These are phyloP conservation scores for Eupithecia subumbrata DNA, from an alignment of 2,888 invertebrate species.

Conservation along the genomic window DNA sequence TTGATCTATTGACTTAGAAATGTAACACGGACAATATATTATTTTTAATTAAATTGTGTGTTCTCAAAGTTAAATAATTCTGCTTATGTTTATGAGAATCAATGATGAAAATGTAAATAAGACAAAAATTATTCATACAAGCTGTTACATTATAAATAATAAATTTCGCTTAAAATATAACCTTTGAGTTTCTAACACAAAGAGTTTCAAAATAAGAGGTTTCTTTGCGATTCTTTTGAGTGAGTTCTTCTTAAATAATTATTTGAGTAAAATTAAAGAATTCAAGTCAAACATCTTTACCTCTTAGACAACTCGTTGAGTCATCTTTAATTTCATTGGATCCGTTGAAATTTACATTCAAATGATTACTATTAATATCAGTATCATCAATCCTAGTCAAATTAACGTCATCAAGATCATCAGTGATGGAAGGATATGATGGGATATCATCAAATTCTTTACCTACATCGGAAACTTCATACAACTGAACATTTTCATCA, in stretches of 20 bases:
- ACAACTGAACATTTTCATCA: not conserved
- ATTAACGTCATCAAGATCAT: constrained; percentile 1
- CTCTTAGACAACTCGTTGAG: not conserved
- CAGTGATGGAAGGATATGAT: not conserved
- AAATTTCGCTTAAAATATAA: not conserved
- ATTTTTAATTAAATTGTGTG: not conserved
- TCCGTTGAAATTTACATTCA: not conserved
- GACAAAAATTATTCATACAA: not conserved
- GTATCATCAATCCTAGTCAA: not conserved
- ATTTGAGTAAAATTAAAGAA: not conserved
- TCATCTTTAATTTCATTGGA: constrained; percentile 1
- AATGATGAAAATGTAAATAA: not conserved
- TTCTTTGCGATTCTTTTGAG: not conserved
- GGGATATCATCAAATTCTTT: constrained; percentile 7
- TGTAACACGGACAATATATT: not conserved
- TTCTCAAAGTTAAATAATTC: not conserved
- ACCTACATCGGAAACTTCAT: not conserved
- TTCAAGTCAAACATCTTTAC: not conserved
- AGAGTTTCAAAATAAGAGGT: not conserved
- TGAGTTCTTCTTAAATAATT: not conserved
- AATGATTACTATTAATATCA: not conserved
- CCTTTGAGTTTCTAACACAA: not conserved
- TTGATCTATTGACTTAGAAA: not conserved
- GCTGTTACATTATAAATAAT: not conserved
- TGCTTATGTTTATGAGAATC: not conserved